Evolutionary conservation across 2,888 invertebrate species (phyloP), one percentile per base, ranked within the genome.

Genomic region (Brachyptera risi): DNA sequence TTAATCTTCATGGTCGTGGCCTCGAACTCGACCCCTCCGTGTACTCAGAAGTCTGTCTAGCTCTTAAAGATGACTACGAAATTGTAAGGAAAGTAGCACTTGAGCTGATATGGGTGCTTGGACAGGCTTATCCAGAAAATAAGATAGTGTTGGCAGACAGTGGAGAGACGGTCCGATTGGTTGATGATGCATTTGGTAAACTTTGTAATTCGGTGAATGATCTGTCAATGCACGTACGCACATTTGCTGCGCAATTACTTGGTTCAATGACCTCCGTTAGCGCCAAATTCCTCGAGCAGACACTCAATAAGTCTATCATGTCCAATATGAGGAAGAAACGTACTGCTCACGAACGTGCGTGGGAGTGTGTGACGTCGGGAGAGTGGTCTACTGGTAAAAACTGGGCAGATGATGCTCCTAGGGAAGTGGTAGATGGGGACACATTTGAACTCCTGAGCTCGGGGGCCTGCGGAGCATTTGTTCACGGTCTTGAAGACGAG

Each of bases 401-500:
- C 67, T 93, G 94, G 81, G 87, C 87, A 27, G 90, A 94, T 71
- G 92, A 92, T 76, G 86, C 87, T 1, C 90, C 91, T 0, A 83
- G 85, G 67, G 90, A 90, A 72, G 75, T 81, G 24, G 71, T 90
- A 11, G 84, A 92, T 74, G 88, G 90, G 60, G 87, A 88, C 15
- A 82, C 81, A 60, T 83, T 90, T 15, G 87, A 83, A 57, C 79
- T 96, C 67, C 91, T 96, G 77, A 89, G 88, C 21, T 92, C 92
- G 67, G 97, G 97, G 0, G 94, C 98, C 0, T 98, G 97, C 75
- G 98, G 98, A 0, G 98, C 98, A 56, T 92, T 98, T 75, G 96
- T 99, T 65, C 96, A 98, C 74, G 98, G 97, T 0, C 80, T 99
- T 35, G 98, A 99, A 78, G 99, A 99, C 78, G 98, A 99, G 78